Conservation (phyloP, 2,888 invertebrate species). For the Baronia brevicornis region DNA sequence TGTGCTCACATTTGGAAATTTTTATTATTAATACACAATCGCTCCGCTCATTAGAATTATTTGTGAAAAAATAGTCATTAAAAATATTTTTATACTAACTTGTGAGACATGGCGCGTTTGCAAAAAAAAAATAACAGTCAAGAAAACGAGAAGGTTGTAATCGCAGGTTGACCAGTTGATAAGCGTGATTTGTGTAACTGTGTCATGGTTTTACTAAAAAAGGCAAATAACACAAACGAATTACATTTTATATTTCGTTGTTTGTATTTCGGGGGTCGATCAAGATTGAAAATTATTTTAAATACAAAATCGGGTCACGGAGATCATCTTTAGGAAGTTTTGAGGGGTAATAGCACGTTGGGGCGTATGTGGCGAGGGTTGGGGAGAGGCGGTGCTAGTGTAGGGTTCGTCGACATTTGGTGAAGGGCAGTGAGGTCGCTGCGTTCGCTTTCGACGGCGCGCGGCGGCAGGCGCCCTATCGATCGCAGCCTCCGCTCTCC, state of each 20-base stretch:
- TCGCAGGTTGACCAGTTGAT: no score
- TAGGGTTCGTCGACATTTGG: constrained; percentile 66
- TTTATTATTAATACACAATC: constrained; percentile 5
- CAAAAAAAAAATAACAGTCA: no score
- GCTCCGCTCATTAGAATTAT: constrained; percentile 3
- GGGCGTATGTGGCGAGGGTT: constrained; percentile 25
- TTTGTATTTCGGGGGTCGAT: constrained; percentile 4
- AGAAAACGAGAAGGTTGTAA: no score
- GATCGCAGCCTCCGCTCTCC: constrained; percentile 53
- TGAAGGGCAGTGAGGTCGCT: constrained; percentile 70
- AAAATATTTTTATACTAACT: constrained; percentile 17
- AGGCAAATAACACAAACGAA: no score
- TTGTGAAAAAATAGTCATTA: constrained; percentile 5
- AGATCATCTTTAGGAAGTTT: constrained; percentile 43
- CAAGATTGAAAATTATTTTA: constrained; percentile 24
- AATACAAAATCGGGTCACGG: constrained; percentile 56
- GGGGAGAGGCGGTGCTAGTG: constrained; percentile 26
- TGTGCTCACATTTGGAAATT: constrained; percentile 12
- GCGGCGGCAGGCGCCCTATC: constrained; percentile 48
- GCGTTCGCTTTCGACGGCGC: constrained; percentile 66
- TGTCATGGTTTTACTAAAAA: no score
- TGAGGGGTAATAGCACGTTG: constrained; percentile 37
- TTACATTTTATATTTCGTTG: constrained; percentile 13
- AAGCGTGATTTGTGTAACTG: no score
- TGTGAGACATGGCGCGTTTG: no score